Conservation (phyloP, 2,797 vertebrate genomes). For the Mallotus villosus region DNA sequence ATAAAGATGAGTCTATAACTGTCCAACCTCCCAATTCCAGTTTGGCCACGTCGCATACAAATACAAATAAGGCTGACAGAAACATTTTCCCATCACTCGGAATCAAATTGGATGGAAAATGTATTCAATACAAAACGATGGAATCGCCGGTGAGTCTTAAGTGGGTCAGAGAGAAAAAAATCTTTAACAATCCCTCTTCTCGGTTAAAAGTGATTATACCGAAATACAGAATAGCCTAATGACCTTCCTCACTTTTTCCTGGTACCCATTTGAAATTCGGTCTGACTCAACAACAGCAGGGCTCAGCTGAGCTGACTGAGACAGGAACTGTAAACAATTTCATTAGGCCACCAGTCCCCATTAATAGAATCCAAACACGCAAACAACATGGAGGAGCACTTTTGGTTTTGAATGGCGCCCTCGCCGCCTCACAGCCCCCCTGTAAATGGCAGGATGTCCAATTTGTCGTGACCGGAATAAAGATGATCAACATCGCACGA, state of each 20-base stretch:
- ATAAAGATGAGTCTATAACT: not conserved
- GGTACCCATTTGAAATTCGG: slow-evolving; percentile 26
- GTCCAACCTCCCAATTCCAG: not conserved
- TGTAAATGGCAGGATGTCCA: slow-evolving; percentile 60
- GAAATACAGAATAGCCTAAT: not conserved
- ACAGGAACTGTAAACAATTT: slow-evolving; percentile 74
- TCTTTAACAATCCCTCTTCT: too few species aligned
- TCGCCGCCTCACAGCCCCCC: slow-evolving; percentile 8
- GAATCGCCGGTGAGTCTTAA: not conserved
- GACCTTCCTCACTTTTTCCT: slow-evolving; percentile 21
- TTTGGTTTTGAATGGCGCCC: slow-evolving; percentile 54
- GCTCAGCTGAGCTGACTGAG: slow-evolving; percentile 38
- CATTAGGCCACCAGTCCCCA: slow-evolving; percentile 63
- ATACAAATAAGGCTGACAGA: not conserved
- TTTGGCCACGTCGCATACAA: not conserved
- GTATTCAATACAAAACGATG: not conserved
- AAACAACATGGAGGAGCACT: slow-evolving; percentile 66
- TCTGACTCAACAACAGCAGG: slow-evolving; percentile 55
- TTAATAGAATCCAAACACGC: slow-evolving; percentile 75
- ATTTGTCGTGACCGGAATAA: slow-evolving; percentile 65
- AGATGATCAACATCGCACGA: slow-evolving; percentile 57
- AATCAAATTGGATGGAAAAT: too few species aligned
- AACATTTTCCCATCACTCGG: not conserved
- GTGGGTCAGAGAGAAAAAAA: not conserved
- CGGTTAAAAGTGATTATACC: not conserved